Base-by-base conservation (phyloP, 2,888 invertebrate genomes). In the Ornithoptera priamus region DNA sequence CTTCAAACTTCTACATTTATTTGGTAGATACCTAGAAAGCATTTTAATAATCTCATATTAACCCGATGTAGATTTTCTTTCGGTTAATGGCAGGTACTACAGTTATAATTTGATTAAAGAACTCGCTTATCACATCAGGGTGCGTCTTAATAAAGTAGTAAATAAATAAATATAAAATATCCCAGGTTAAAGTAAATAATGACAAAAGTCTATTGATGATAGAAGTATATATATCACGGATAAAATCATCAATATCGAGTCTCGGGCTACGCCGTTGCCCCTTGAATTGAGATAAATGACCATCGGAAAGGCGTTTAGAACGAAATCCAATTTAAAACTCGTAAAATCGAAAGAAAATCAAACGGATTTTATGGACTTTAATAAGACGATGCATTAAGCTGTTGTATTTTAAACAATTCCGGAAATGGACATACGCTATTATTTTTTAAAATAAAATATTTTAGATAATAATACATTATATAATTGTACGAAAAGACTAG, bases 221-320 rank as follows among this genome's bases (percentile, higher is more conserved):
- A 56, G 20, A 20, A 57, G 64, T 36, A 57, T 6, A 50, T 57
- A 39, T 36, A 17, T 39, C n/a, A 20, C 20, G 22, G 56, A 36
- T 57, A 65, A 57, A 7, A 39, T 65, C 57, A 65, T 65, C 57
- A 65, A 65, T 65, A 65, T 65, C 56, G 57, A 57, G 30, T 56
- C 57, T 65, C 57, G 53, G 53, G 53, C 53, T 57, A 64, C 56
- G 36, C 39, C 83, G 83, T 77, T 79, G 77, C 77, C 78, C 74
- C 76, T 75, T 75, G 80, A 84, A 88, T 88, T 86, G 86, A 88
- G 87, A 88, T 86, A 87, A 87, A 88, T 83, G 87, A 85, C 81
- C 80, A 76, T 78, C 75, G 78, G 80, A 84, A 83, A 83, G 85
- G 86, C 85, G 84, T 85, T 84, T 84, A 82, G 84, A 83, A 83